phyloP scores from a whole-genome alignment of 2,888 invertebrate species.

The Thecocarcelia acutangulata region DNA sequence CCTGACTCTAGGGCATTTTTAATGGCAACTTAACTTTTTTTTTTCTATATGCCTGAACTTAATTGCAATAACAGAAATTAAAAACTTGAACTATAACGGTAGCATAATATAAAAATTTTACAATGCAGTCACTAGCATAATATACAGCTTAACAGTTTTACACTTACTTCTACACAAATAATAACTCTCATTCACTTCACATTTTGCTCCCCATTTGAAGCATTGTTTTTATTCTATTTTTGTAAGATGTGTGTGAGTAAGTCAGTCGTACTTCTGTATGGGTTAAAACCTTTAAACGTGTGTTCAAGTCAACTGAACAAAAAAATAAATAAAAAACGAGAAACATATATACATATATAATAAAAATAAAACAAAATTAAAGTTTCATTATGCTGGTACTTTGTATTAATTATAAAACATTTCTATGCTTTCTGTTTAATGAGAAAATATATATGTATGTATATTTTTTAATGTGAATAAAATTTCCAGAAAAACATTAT shows the following conservation, averaged over 20 bases:
- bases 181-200: conserved; percentile 33
- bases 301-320: conserved; percentile 18
- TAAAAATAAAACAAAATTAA: conserved; percentile 50
- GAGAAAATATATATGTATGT: neutral
- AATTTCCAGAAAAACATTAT: conserved; percentile 7
- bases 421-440: conserved; percentile 35
- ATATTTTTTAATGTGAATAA: neutral
- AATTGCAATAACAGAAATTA: conserved; percentile 69
- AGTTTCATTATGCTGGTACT: conserved; percentile 48
- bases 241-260: neutral
- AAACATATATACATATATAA: conserved; percentile 32
- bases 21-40: conserved; percentile 69
- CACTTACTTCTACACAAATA: conserved; percentile 27
- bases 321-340: neutral
- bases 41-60: conserved; percentile 56
- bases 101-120: conserved; percentile 40
- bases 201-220: conserved; percentile 18
- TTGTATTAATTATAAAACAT: conserved; percentile 8
- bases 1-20: conserved; percentile 70
- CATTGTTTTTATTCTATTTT: conserved; percentile 17
- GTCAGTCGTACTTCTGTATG: no score
- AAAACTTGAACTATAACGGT: conserved; percentile 49
- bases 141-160: conserved; percentile 14
- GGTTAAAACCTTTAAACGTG: neutral
- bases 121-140: conserved; percentile 1